These are phyloP conservation scores for Exephanes ischioxanthus DNA, from an alignment of 2,888 invertebrate species.

Conservation along the genomic window DNA sequence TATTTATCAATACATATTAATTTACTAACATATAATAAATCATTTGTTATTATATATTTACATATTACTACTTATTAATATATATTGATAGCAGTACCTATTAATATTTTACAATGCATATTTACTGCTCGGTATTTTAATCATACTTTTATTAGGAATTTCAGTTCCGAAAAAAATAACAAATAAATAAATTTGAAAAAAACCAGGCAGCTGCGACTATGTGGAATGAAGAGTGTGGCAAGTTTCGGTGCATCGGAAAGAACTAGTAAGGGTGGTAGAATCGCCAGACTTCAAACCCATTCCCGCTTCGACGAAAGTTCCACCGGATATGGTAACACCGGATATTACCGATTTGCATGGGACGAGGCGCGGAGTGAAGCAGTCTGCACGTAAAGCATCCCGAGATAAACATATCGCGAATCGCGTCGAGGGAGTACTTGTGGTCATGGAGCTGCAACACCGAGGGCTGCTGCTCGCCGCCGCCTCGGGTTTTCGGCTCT, in stretches of 20 bases:
- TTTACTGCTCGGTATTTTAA: neutral
- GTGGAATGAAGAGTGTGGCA: too few species aligned
- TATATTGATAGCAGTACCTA: too few species aligned
- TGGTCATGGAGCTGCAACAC: constrained; percentile 22
- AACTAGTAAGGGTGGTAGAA: constrained; percentile 17
- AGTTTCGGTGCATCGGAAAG: too few species aligned
- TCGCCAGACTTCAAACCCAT: constrained; percentile 32
- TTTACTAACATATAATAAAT: too few species aligned
- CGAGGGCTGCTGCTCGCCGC: too few species aligned
- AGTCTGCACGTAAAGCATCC: constrained; percentile 42
- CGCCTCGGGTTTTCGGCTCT: constrained; percentile 47
- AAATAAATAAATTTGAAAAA: neutral
- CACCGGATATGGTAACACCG: constrained; percentile 56
- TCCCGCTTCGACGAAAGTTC: constrained; percentile 9
- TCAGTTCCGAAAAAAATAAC: neutral
- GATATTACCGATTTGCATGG: constrained; percentile 59
- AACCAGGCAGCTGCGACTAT: too few species aligned
- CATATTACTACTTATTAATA: too few species aligned
- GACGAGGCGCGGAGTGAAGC: constrained; percentile 21
- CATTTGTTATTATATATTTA: too few species aligned
- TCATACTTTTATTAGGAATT: neutral
- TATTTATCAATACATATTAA: too few species aligned
- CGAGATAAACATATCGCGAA: constrained; percentile 57
- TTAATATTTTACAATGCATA: neutral
- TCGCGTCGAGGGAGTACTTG: constrained; percentile 52